These are phyloP conservation scores for Cosmia pyralina DNA, from an alignment of 2,888 invertebrate genomes.

Conservation along the genomic window DNA sequence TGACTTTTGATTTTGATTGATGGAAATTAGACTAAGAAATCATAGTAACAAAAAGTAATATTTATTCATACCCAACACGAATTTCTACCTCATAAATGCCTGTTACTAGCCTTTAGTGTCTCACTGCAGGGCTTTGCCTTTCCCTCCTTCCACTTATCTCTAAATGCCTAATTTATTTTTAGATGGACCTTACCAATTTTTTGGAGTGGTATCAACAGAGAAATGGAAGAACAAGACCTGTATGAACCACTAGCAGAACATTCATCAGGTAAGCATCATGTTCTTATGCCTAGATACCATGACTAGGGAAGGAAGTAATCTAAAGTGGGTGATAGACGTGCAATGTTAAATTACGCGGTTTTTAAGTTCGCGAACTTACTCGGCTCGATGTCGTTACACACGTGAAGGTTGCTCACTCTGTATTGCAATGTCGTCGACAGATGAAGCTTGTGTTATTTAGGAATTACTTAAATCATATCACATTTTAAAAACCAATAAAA, in stretches of 20 bases:
- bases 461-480: too few species aligned
- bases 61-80: neutral
- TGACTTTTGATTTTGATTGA: too few species aligned
- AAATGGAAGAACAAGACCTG: conserved; percentile 93
- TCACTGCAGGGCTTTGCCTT: neutral
- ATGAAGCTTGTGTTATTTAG: too few species aligned
- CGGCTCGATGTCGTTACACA: neutral
- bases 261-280: conserved; percentile 88
- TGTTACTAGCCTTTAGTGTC: neutral
- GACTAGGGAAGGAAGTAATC: neutral
- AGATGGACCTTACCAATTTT: conserved; percentile 95
- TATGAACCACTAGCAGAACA: conserved; percentile 94
- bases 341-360: neutral
- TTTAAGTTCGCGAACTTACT: neutral
- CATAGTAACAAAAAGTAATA: neutral
- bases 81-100: neutral
- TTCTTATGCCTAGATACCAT: neutral
- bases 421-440: neutral
- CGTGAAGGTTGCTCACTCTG: neutral
- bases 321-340: neutral
- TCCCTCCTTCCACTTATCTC: neutral
- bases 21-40: neutral
- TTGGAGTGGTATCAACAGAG: conserved; percentile 93
- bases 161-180: conserved; percentile 39
- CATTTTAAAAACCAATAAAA: too few species aligned